Base-by-base conservation (phyloP, 2,888 invertebrate species). In the Ectobius pallidus region DNA sequence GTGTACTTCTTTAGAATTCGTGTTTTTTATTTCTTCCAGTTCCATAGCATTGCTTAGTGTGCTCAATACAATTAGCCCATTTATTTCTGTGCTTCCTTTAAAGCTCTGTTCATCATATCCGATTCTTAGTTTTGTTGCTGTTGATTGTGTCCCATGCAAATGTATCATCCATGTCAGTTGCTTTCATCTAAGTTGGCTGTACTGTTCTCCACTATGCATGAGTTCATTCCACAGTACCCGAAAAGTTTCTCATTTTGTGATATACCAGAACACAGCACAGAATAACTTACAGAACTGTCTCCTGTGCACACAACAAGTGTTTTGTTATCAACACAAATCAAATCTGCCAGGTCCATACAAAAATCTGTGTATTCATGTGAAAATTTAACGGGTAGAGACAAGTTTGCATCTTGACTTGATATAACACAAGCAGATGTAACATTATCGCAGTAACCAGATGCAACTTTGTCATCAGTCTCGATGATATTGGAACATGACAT, bases 281-380 rank as follows among this genome's bases (percentile, higher is more conserved):
- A 7, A 18, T 55, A 69, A 16, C 34, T 25, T 3, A 27, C 42
- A 18, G 22, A 46, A 32, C n/a, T 20, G 20, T 18, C n/a, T 1
- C 42, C 69, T 16, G 58, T 25, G 16, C 69, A 69, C n/a, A 34
- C 55, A 49, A 69, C 34, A 1, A 49, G 58, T 14, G 58, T 52
- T 4, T 65, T 20, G 25, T 65, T 65, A 42, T 65, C 25, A 25
- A 25, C 27, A 44, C 65, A 65, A 1, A 2, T 32, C 14, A 65
- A 27, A 1, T 42, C 65, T 14, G 7, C 11, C 9, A 42, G 14
- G n/a, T 11, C 14, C 4, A 22, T 6, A 25, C 65, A 65, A 6
- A n/a, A n/a, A 14, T 52, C 14, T 25, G 9, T 42, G n/a, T 44
- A 20, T 3, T 14, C 25, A 25, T 11, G 14, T 7, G 20, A 30